Evolutionary conservation across 2,888 invertebrate genomes (phyloP), one percentile per base, ranked within the genome.

Genomic region (Heliconius charithonia): DNA sequence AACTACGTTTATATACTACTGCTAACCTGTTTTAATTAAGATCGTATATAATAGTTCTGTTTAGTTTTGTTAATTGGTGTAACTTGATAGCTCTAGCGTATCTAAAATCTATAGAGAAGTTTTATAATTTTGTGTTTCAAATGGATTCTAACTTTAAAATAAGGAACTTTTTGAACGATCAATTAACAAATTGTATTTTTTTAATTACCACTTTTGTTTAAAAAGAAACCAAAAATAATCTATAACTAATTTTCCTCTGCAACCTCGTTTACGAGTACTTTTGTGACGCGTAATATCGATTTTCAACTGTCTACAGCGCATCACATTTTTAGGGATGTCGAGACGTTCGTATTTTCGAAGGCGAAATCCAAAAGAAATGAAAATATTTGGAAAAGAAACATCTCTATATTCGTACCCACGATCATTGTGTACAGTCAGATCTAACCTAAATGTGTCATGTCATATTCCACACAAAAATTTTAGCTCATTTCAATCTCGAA

Each of bases 11-110:
- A n/a, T n/a, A n/a, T n/a, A n/a, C n/a, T n/a, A n/a, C n/a, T n/a
- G 56, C 32, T n/a, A 71, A 56, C 29, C 71, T n/a, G 71, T 71
- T 56, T 71, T 56, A 71, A 56, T 71, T 71, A 71, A 56, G 29
- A 51, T 9, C 27, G 27, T 71, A 27, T 51, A 71, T 29, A 56
- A 29, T 56, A 69, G 71, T 56, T 56, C 22, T 32, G 12, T 56
- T 22, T 29, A 29, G 71, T 71, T 71, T 32, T 71, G 12, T 71
- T 71, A 71, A 71, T 71, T 56, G 71, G 29, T 32, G 51, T 29
- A 56, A 71, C n/a, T 56, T 69, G 41, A 69, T 69, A 41, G 69
- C n/a, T n/a, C 41, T 9, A 3, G 25, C 25, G 13, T 37, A 67
- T 37, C 6, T 37, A 6, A 32, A 37, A 67, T 69, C 7, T 45